These are phyloP conservation scores for Dilophus febrilis DNA, from an alignment of 2,888 invertebrate species.

Conservation along the genomic window DNA sequence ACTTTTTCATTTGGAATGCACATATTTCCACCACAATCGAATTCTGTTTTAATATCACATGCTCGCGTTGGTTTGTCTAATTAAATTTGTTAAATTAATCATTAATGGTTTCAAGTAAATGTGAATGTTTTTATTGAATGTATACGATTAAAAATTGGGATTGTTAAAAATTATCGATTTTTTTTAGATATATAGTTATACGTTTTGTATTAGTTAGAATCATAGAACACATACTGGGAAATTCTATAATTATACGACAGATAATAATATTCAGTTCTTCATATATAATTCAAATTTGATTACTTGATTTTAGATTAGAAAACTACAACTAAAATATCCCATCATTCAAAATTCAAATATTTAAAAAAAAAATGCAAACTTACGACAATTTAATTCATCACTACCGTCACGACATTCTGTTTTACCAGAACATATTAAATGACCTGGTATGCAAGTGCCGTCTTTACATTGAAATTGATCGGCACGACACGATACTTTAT, in stretches of 20 bases:
- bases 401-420: conserved; percentile 69
- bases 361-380: conserved; percentile 21
- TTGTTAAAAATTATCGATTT: too few species aligned
- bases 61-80: conserved; percentile 37
- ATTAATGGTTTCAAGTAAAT: neutral
- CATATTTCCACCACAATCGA: conserved; percentile 68
- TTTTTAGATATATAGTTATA: too few species aligned
- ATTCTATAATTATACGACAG: too few species aligned
- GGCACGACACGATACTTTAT: conserved; percentile 58
- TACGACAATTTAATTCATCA: conserved; percentile 71
- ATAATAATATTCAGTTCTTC: too few species aligned
- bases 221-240: too few species aligned
- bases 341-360: conserved; percentile 1
- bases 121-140: conserved; percentile 5
- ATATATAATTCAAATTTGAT: too few species aligned
- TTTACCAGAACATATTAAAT: conserved; percentile 65
- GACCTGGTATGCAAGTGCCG: conserved; percentile 61
- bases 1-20: conserved; percentile 67
- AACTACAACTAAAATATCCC: neutral
- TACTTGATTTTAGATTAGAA: neutral
- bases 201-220: too few species aligned
- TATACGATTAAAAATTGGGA: too few species aligned
- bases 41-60: conserved; percentile 64
- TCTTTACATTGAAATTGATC: conserved; percentile 80
- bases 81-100: too few species aligned